Evolutionary conservation across 2,888 invertebrate species (phyloP).

Genomic region (Tigriopus californicus): DNA sequence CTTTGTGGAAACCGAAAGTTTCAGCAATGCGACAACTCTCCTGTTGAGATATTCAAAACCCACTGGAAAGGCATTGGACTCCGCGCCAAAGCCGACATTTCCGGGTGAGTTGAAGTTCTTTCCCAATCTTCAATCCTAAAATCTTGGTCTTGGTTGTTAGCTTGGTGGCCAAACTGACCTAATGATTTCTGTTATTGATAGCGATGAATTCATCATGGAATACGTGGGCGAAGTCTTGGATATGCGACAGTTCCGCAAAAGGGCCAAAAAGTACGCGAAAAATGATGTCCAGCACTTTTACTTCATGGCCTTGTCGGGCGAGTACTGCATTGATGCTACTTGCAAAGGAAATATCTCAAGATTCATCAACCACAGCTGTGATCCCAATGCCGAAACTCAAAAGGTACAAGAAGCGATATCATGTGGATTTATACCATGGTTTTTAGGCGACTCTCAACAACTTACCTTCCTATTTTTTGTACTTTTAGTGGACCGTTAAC

Average conservation of each 20-base stretch:
- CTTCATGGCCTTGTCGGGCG: constrained; percentile 87
- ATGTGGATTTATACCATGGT: background rate
- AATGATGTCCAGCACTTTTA: constrained; percentile 84
- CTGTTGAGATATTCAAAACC: constrained; percentile 54
- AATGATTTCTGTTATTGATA: constrained; percentile 27
- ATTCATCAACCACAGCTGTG: constrained; percentile 97
- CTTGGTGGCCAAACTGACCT: background rate
- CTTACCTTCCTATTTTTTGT: background rate
- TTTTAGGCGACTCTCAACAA: background rate
- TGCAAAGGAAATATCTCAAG: constrained; percentile 83
- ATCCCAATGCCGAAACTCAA: constrained; percentile 95
- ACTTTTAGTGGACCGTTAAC: constrained; percentile 34
- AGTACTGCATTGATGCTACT: constrained; percentile 90
- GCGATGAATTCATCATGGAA: constrained; percentile 89
- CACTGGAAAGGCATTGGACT: constrained; percentile 91
- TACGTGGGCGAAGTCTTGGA: constrained; percentile 95
- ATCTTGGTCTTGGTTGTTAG: too few species aligned
- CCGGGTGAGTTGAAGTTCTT: constrained; percentile 39
- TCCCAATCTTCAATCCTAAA: too few species aligned
- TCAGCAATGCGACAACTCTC: constrained; percentile 64
- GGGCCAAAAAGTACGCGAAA: constrained; percentile 71
- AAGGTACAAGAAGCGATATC: constrained; percentile 40
- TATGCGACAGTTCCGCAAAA: constrained; percentile 35
- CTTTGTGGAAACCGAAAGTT: constrained; percentile 87
- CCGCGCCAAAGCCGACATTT: constrained; percentile 49